Evolutionary conservation across 2,888 invertebrate genomes (phyloP).

Genomic region (Sturmia bella): DNA sequence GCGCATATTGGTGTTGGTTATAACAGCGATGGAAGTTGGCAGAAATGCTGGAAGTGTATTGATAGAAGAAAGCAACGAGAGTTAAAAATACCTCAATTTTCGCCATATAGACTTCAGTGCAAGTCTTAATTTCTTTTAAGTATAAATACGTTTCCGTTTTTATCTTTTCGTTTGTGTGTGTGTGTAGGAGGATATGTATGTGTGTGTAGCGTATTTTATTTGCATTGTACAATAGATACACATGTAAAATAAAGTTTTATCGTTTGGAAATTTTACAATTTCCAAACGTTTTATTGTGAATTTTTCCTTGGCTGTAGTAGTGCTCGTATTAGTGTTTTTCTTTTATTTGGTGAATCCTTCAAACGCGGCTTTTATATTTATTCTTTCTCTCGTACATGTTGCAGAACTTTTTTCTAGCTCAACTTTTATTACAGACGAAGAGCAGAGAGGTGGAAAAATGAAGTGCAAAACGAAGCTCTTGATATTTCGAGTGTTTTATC

Average conservation of each 20-base stretch:
- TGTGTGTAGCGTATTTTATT: constrained; percentile 18
- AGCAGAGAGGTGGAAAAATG: constrained; percentile 5
- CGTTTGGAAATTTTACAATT: constrained; percentile 82
- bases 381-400: constrained; percentile 20
- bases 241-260: constrained; percentile 79
- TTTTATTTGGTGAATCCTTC: constrained; percentile 52
- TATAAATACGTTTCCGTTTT: constrained; percentile 27
- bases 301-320: constrained; percentile 12
- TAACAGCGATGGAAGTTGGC: constrained; percentile 5
- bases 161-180: background rate
- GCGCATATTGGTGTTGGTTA: constrained; percentile 51
- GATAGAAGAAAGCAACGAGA: constrained; percentile 37
- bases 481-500: too few species aligned
- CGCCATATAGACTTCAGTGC: constrained; percentile 19
- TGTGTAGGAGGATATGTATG: constrained; percentile 16
- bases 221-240: constrained; percentile 28
- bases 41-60: constrained; percentile 28
- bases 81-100: constrained; percentile 47
- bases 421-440: background rate
- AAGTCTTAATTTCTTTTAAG: constrained; percentile 46
- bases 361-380: constrained; percentile 54
- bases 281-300: constrained; percentile 69
- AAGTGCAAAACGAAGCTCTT: too few species aligned
- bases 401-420: background rate
- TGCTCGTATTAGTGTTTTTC: constrained; percentile 39